Evolutionary conservation across 2,888 invertebrate species (phyloP).

Genomic region (Archips crataeganus): DNA sequence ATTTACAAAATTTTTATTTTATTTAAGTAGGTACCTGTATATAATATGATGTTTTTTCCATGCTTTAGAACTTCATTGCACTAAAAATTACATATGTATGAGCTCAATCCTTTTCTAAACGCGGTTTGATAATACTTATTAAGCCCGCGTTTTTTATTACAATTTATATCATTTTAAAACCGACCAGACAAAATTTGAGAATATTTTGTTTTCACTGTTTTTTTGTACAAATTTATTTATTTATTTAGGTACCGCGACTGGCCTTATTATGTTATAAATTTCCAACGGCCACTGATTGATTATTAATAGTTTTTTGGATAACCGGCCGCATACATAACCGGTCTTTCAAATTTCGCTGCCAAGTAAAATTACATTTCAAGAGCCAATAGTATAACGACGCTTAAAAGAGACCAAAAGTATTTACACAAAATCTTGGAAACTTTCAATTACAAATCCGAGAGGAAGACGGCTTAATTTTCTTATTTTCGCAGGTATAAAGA

Average conservation of each 20-base stretch:
- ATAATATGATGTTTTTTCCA: too few relatives aligned
- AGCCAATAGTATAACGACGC: slow-evolving; percentile 1
- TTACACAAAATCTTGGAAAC: not conserved
- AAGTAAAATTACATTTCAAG: slow-evolving; percentile 1
- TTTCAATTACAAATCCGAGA: slow-evolving; percentile 4
- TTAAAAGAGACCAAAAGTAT: not conserved
- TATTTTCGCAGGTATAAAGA: not conserved
- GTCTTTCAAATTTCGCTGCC: slow-evolving; percentile 8
- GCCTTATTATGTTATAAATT: not conserved
- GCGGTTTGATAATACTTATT: too few relatives aligned
- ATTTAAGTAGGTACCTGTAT: too few relatives aligned
- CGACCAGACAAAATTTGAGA: not conserved
- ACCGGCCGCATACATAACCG: too few relatives aligned
- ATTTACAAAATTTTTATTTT: too few relatives aligned
- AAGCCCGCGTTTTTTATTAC: too few relatives aligned
- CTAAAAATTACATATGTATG: too few relatives aligned
- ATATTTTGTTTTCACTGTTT: not conserved
- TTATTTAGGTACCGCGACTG: too few relatives aligned
- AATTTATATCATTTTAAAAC: too few relatives aligned
- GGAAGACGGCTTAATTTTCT: not conserved
- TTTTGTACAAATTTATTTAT: not conserved
- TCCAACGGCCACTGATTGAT: not conserved
- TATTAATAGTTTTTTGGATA: slow-evolving; percentile 3
- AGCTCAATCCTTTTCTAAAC: too few relatives aligned
- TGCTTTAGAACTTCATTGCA: too few relatives aligned